Evolutionary conservation across 2,113 vertebrate species (phyloP), one percentile per base, ranked within the genome.

Genomic region (Myrmecobius fasciatus): DNA sequence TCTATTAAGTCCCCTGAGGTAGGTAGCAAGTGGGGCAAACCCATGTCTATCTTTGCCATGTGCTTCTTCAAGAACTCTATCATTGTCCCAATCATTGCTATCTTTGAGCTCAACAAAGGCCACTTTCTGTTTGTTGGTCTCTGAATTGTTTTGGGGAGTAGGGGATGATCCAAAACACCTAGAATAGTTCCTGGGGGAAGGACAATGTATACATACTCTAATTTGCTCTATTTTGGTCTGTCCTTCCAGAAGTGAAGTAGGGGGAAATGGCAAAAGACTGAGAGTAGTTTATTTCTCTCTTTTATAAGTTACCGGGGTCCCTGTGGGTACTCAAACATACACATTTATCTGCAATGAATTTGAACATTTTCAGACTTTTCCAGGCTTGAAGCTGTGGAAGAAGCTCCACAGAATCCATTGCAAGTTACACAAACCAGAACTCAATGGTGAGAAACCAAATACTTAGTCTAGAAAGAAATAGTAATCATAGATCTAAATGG

Each of bases 401-500:
- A 83, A 83, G 67, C n/a, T 43, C n/a, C n/a, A 83, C 17, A 83
- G n/a, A 83, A 83, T 83, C 67, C 88, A 9, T 10, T 94, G 60
- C 26, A 94, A 54, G n/a, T 53, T 89, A 25, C 51, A 60, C 60
- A 52, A 75, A 48, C 52, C 75, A 94, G 92, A 92, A 94, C 10
- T 24, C 89, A 17, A 25, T 89, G n/a, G 89, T 95, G 60, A 95
- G 8, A 54, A 46, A 22, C 43, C 60, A 9, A 91, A 36, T 47
- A 91, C 53, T 89, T 91, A 54, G 31, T 89, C n/a, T n/a, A 83
- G n/a, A 24, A 24, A 43, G 20, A 22, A 43, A 1, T 43, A 2
- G 36, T 83, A 8, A 83, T 83, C 36, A 83, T 2, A 6, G 20
- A 83, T 43, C 67, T 43, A 31, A n/a, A 6, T 43, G 60, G 1